Percentiles rank a stretch among this genome's conserved stretches.
Conservation (phyloP, 2,888 invertebrate genomes). For the Anticlea derivata region DNA sequence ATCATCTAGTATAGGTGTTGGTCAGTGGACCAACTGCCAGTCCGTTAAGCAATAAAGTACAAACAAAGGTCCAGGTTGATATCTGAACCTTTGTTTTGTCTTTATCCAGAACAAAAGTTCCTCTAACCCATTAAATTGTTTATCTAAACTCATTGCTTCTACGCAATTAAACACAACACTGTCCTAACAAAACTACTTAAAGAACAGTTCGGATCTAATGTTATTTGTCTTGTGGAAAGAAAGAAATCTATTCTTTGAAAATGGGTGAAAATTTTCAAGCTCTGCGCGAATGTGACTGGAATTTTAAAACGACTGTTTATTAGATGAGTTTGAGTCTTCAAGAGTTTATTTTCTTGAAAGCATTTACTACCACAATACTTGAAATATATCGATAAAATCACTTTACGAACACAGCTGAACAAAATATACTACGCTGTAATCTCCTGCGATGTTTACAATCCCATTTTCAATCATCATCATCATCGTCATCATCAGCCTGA, state of each 20-base stretch:
- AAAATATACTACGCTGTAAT: too few relatives aligned
- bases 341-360: slow-evolving; percentile 20
- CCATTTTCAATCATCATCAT: too few relatives aligned
- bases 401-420: too few relatives aligned
- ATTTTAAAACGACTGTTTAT: slow-evolving; percentile 37
- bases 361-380: neutral
- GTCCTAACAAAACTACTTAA: slow-evolving; percentile 13
- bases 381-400: too few relatives aligned
- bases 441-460: too few relatives aligned
- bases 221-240: slow-evolving; percentile 34
- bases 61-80: neutral
- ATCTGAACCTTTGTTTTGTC: too few relatives aligned
- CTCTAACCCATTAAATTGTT: slow-evolving; percentile 8
- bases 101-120: slow-evolving; percentile 6
- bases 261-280: slow-evolving; percentile 37
- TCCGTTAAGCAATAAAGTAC: too few relatives aligned
- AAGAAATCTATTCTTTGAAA: slow-evolving; percentile 34
- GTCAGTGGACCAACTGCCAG: too few relatives aligned
- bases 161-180: slow-evolving; percentile 16
- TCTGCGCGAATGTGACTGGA: slow-evolving; percentile 27
- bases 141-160: slow-evolving; percentile 18
- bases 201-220: slow-evolving; percentile 9
- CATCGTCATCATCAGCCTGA: too few relatives aligned
- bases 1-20: too few relatives aligned
- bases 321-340: slow-evolving; percentile 27